Base-by-base conservation (phyloP, 2,888 invertebrate species). In the Linnaemya vulpina region DNA sequence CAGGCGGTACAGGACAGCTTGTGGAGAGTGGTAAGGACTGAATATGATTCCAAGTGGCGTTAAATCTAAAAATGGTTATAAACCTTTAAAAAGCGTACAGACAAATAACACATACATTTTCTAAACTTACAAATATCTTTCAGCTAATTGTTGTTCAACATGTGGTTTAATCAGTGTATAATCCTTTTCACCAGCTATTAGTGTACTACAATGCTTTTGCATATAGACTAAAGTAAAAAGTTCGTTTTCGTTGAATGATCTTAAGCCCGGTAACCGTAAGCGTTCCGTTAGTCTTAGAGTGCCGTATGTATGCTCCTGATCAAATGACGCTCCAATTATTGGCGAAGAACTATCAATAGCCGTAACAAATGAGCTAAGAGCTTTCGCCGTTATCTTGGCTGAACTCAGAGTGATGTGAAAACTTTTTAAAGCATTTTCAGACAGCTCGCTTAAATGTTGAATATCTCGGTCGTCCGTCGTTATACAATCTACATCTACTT, bases 161-260 rank as follows among this genome's bases (percentile, higher is more conserved):
- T 92, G 91, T n/a, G 92, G 92, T 87, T 92, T 92, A 20, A 92
- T 91, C 67, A 89, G 89, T 43, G 91, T 90, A 87, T 92, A 92
- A 78, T 92, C 90, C 87, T 90, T 92, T 43, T 74, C 71, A 63
- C 90, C 90, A 68, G 91, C 90, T 77, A 92, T 89, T 4, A 90
- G 88, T n/a, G 91, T 90, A 75, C 92, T 92, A 73, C 92, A 92
- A 79, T 92, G 92, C 78, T 91, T 91, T 78, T 92, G 92, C 91
- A 92, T 90, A 78, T 91, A 90, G 38, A 91, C 89, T 30, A 92
- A 83, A 3, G 91, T 90, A 65, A 91, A 92, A n/a, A 92, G 88
- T 85, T 92, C 91, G 49, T 92, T 91, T 81, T 91, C 91, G 55
- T 91, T 90, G 43, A 87, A 90, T n/a, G 90, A 90, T 17, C 92